phyloP scores from a whole-genome alignment of 2,113 vertebrate genomes.

The Talpa occidentalis region DNA sequence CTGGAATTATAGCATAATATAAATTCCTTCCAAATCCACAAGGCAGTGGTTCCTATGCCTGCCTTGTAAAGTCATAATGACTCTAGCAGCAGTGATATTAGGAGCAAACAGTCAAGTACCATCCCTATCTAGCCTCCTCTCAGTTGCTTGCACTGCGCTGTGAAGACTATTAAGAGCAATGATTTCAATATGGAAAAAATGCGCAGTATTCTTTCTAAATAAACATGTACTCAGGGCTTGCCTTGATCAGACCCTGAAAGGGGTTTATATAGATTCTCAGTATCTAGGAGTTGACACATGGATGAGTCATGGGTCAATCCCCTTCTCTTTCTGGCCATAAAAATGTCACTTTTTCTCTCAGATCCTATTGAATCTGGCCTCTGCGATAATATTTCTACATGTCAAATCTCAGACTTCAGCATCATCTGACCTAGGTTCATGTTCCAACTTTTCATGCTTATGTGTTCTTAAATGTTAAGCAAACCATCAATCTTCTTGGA shows the following conservation, averaged over 20 bases:
- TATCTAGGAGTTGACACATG: not conserved
- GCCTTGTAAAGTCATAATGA: constrained; percentile 74
- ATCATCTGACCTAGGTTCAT: not conserved
- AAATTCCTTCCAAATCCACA: constrained; percentile 86
- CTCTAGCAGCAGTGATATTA: constrained; percentile 66
- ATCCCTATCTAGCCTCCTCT: not conserved
- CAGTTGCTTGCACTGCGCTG: not conserved
- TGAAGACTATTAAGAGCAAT: not conserved
- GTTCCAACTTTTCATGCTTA: not conserved
- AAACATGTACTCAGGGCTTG: constrained; percentile 23
- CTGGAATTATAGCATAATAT: constrained; percentile 85
- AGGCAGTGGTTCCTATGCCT: constrained; percentile 67
- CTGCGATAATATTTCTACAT: not conserved
- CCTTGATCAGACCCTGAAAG: not conserved
- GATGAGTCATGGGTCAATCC: not conserved
- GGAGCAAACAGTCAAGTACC: constrained; percentile 35
- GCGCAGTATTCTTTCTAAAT: constrained; percentile 42
- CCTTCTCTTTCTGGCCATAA: not conserved
- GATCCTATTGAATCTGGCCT: not conserved
- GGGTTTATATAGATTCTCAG: not conserved
- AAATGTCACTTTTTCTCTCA: not conserved
- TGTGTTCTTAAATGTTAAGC: not conserved
- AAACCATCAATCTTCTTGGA: not conserved
- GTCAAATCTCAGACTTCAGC: not conserved
- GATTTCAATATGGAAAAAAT: constrained; percentile 39